Conservation (phyloP, 2,888 invertebrate species). For the Hyposoter dolosus region DNA sequence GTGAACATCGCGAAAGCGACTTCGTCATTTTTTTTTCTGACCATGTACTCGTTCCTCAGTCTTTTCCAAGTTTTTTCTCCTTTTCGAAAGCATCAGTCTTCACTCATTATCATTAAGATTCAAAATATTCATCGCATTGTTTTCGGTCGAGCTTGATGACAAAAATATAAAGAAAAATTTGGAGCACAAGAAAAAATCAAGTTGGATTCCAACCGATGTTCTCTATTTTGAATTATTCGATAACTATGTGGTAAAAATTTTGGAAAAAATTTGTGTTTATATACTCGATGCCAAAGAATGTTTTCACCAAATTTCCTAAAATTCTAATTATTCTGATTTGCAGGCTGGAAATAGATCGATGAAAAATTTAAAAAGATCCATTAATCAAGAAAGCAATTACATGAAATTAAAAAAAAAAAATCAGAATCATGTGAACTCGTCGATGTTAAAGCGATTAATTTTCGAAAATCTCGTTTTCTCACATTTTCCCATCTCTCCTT, state of each 20-base stretch:
- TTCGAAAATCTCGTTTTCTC: not conserved
- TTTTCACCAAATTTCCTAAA: too few species aligned
- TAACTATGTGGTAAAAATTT: too few species aligned
- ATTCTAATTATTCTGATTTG: too few species aligned
- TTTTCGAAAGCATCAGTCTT: not conserved
- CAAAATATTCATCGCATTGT: conserved; percentile 4
- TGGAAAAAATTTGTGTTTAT: too few species aligned
- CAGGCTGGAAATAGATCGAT: not conserved
- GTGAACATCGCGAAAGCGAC: not conserved
- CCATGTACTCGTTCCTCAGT: not conserved
- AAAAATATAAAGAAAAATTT: not conserved
- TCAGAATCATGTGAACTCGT: not conserved
- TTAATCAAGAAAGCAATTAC: not conserved
- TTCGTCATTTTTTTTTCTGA: conserved; percentile 30
- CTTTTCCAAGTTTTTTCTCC: not conserved
- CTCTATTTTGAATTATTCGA: too few species aligned
- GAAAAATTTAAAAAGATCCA: not conserved
- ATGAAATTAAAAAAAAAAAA: not conserved
- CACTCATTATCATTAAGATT: conserved; percentile 31
- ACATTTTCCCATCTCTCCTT: not conserved
- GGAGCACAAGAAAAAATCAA: not conserved
- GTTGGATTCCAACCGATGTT: not conserved
- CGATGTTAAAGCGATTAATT: not conserved
- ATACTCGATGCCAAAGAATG: too few species aligned
- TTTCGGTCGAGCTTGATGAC: not conserved